These are phyloP conservation scores for Salvelinus sp. DNA, from an alignment of 2,113 vertebrate genomes.

Conservation along the genomic window DNA sequence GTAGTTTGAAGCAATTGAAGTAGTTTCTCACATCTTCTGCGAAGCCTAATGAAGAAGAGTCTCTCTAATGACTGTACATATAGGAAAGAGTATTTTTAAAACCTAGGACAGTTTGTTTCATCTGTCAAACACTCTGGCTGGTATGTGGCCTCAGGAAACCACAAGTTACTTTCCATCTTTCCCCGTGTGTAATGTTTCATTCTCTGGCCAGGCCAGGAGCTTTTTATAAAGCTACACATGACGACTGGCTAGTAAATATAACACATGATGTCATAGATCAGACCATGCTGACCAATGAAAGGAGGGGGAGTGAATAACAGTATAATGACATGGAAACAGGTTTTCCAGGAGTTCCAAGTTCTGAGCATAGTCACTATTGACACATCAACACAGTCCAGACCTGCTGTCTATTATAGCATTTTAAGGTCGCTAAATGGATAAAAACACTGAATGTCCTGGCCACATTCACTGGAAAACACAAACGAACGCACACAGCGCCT, in stretches of 20 bases:
- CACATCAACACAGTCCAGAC: conserved; percentile 10
- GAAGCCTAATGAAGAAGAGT: conserved; percentile 36
- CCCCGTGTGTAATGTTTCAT: conserved; percentile 75
- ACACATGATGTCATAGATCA: conserved; percentile 70
- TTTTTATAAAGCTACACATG: conserved; percentile 62
- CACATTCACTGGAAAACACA: neutral
- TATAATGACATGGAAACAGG: conserved; percentile 26
- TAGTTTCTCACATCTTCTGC: conserved; percentile 52
- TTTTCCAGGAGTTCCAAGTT: conserved; percentile 16
- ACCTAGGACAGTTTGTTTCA: conserved; percentile 47
- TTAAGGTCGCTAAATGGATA: conserved; percentile 11
- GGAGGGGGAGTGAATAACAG: conserved; percentile 23
- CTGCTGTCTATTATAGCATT: conserved; percentile 4
- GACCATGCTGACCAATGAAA: conserved; percentile 37
- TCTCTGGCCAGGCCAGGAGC: conserved; percentile 59
- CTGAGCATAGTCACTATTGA: conserved; percentile 9
- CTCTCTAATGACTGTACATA: conserved; percentile 55
- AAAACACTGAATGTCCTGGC: conserved; percentile 21
- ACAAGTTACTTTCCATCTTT: conserved; percentile 74
- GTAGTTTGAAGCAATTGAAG: conserved; percentile 17
- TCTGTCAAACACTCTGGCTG: conserved; percentile 59
- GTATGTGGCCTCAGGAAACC: conserved; percentile 71
- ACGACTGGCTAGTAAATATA: conserved; percentile 63
- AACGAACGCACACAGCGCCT: neutral
- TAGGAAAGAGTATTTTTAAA: conserved; percentile 43